Base-by-base conservation (phyloP, 2,113 vertebrate genomes). In the Otus sunia region DNA sequence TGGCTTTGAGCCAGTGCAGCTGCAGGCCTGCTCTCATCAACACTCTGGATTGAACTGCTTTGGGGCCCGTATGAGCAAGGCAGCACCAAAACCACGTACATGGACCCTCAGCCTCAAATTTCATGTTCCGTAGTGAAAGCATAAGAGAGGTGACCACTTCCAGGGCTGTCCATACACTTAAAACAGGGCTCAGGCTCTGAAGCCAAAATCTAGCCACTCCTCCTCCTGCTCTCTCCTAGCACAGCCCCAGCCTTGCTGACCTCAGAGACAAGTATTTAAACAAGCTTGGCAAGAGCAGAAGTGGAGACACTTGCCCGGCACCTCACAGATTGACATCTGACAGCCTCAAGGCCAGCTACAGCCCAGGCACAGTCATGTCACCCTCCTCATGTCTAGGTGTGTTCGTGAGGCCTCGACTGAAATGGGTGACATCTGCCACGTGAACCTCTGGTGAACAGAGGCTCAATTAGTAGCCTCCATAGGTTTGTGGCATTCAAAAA, bases 401-500 rank as follows among this genome's bases (percentile, higher is more conserved):
- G 11, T 2, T n/a, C 3, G 6, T 10, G 26, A n/a, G n/a, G 36
- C 75, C 59, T 9, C 29, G 23, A 27, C 53, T 49, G 68, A 80
- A 73, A 60, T 1, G 5, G 20, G 45, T 0, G 0, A 32, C 52
- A 39, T 22, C 20, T 68, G 66, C 56, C 59, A 11, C 2, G 3
- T 2, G 43, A 39, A 74, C 43, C 52, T 39, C 45, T 59, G 71
- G 27, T 1, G 3, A 59, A 43, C 2, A 19, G 34, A 11, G 3
- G 41, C 83, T 81, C 72, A 5, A 7, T 32, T 59, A 47, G 41
- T 47, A 91, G 50, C 53, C 34, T 25, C 8, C 23, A 5, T 12
- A 80, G 34, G 34, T 41, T 84, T 74, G 12, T n/a, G 75, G 34
- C 59, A 47, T 45, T 63, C 75, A 47, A 43, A 91, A 58, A 2